A percentile compares a stretch with the other conserved stretches of the same genome.
Evolutionary conservation across 2,797 vertebrate genomes (phyloP).

Genomic region (Iguana delicatissima): DNA sequence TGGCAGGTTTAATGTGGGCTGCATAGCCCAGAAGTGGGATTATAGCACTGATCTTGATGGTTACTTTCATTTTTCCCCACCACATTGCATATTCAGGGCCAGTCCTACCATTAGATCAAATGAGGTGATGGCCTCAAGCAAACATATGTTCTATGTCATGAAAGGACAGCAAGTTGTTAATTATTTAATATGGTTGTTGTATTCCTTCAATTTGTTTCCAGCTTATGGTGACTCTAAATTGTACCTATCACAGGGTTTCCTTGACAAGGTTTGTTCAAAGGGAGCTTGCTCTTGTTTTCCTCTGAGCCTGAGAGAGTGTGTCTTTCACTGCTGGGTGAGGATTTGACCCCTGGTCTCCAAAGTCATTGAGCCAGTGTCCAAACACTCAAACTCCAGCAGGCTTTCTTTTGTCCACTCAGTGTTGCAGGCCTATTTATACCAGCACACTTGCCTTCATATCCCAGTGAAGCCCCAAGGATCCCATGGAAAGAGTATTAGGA

Average conservation of each 20-base stretch:
- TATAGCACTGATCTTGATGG: background rate
- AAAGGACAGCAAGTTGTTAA: background rate
- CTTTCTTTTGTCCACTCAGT: background rate
- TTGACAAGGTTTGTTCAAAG: too few relatives aligned
- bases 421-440: background rate
- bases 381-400: too few relatives aligned
- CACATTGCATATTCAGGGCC: background rate
- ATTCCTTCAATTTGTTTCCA: too few relatives aligned
- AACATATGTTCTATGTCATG: background rate
- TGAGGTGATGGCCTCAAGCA: background rate
- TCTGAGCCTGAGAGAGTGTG: too few relatives aligned
- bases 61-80: background rate
- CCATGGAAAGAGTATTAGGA: slow-evolving; percentile 5
- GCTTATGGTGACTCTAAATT: too few relatives aligned
- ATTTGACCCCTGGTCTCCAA: too few relatives aligned
- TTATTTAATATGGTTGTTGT: too few relatives aligned
- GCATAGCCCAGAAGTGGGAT: background rate
- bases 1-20: background rate
- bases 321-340: too few relatives aligned
- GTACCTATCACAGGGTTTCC: too few relatives aligned
- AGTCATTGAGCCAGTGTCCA: too few relatives aligned
- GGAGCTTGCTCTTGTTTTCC: too few relatives aligned
- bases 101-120: background rate
- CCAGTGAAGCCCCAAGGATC: slow-evolving; percentile 45
- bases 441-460: slow-evolving; percentile 44